A percentile compares a stretch with the other conserved stretches of the same genome.
Conservation (phyloP, 1,140 invertebrate genomes). For the Carcinoscorpius rotundicauda region DNA sequence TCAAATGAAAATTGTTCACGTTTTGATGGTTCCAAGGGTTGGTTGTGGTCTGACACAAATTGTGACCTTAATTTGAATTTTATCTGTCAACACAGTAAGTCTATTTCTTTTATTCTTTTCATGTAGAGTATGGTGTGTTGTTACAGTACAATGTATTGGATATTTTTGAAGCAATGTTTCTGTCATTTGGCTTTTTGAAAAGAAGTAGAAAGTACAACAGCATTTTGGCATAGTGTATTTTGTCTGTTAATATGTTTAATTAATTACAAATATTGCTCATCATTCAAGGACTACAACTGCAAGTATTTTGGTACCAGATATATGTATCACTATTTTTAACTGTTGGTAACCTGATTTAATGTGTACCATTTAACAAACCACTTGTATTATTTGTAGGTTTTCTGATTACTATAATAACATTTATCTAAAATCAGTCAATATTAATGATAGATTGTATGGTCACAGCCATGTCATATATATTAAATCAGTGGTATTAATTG, state of each 20-base stretch:
- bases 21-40: constrained; percentile 84
- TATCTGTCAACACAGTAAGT: constrained; percentile 89
- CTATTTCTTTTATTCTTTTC: not conserved
- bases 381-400: too few species aligned
- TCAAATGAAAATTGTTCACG: constrained; percentile 72
- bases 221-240: not conserved
- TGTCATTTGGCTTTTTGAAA: not conserved
- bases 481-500: too few species aligned
- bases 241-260: not conserved
- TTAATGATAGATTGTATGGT: too few species aligned
- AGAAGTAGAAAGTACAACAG: not conserved
- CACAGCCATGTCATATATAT: too few species aligned
- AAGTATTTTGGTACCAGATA: too few species aligned
- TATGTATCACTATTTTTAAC: too few species aligned
- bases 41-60: constrained; percentile 88
- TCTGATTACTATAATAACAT: too few species aligned
- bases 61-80: constrained; percentile 74
- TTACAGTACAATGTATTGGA: too few species aligned
- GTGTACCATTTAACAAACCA: too few species aligned
- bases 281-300: not conserved
- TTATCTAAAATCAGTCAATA: too few species aligned
- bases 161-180: not conserved
- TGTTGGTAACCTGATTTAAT: too few species aligned
- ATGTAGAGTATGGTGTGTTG: too few species aligned
- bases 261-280: not conserved